These are phyloP conservation scores for Ormyrus rosae DNA, from an alignment of 2,888 invertebrate species.

Conservation along the genomic window DNA sequence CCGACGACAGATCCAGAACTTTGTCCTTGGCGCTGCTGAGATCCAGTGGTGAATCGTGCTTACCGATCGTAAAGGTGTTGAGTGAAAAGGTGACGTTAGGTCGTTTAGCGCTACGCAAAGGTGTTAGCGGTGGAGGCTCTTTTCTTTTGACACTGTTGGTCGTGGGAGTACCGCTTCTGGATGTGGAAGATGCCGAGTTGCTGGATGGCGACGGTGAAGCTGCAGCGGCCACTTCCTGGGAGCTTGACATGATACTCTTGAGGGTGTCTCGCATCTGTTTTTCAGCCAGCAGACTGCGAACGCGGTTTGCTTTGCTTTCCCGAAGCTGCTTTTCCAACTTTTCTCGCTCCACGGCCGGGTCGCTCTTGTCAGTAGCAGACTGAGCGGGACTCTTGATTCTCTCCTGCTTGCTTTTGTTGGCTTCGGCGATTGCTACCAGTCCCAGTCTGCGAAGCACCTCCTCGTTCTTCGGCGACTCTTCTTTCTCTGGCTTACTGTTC, in stretches of 20 bases:
- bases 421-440: slow-evolving; percentile 67
- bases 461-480: slow-evolving; percentile 63
- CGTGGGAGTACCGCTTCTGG: slow-evolving; percentile 21
- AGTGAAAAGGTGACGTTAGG: slow-evolving; percentile 55
- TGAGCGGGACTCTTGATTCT: slow-evolving; percentile 60
- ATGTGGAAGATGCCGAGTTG: background rate
- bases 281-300: slow-evolving; percentile 69
- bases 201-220: too few relatives aligned
- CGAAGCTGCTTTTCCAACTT: slow-evolving; percentile 69
- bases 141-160: slow-evolving; percentile 63
- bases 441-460: slow-evolving; percentile 69
- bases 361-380: slow-evolving; percentile 54
- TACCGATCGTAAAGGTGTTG: slow-evolving; percentile 56
- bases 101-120: slow-evolving; percentile 64
- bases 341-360: slow-evolving; percentile 62
- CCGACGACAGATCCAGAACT: slow-evolving; percentile 65
- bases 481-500: slow-evolving; percentile 4
- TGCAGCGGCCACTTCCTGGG: slow-evolving; percentile 32
- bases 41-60: slow-evolving; percentile 68
- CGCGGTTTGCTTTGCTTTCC: slow-evolving; percentile 70
- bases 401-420: slow-evolving; percentile 59
- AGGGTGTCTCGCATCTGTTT: slow-evolving; percentile 72
- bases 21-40: slow-evolving; percentile 65
- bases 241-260: slow-evolving; percentile 62
- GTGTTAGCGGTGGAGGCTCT: slow-evolving; percentile 71